Base-by-base conservation (phyloP, 2,888 invertebrate species). In the Hyposoter didymator region DNA sequence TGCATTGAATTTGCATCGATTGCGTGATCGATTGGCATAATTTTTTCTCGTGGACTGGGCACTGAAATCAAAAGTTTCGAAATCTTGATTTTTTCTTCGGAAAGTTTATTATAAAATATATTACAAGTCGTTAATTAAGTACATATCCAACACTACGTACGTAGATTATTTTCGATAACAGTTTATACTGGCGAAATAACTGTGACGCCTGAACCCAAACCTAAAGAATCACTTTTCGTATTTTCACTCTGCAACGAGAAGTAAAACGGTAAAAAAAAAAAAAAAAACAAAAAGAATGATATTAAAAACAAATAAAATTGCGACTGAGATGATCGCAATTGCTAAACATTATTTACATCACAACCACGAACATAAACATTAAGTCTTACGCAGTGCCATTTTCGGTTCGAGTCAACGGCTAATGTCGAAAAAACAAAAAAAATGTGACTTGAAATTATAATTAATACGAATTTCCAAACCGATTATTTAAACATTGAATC, bases 51-150 rank as follows among this genome's bases (percentile, higher is more conserved):
- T 7, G 35, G 49, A 45, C 8, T 1, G 7, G 14, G 32, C 39
- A 0, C 1, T 4, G 19, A 43, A 39, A 0, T 1, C 47, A 22
- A 28, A 59, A n/a, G 14, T 19, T 22, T 59, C 5, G 1, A n/a
- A 8, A 3, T 8, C 1, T n/a, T 66, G 17, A 47, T 49, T 47
- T 74, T 43, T 78, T 87, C 89, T 89, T 87, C 86, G 87, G 86
- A 91, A 92, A 90, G 88, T 93, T 92, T 92, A 92, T 93, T 92
- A 93, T 92, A 93, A 93, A 93, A 93, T 92, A 93, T 93, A 92
- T 92, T 90, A 92, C 90, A 92, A 89, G 90, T 85, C 85, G 76
- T 90, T 92, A 92, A 87, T 93, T 93, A 93, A 93, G 93, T 93
- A 93, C 93, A 92, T 91, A 91, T 89, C 87, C 90, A 92, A 91